Conservation (phyloP, 2,888 invertebrate species). For the Hypselothyrea guttata region DNA sequence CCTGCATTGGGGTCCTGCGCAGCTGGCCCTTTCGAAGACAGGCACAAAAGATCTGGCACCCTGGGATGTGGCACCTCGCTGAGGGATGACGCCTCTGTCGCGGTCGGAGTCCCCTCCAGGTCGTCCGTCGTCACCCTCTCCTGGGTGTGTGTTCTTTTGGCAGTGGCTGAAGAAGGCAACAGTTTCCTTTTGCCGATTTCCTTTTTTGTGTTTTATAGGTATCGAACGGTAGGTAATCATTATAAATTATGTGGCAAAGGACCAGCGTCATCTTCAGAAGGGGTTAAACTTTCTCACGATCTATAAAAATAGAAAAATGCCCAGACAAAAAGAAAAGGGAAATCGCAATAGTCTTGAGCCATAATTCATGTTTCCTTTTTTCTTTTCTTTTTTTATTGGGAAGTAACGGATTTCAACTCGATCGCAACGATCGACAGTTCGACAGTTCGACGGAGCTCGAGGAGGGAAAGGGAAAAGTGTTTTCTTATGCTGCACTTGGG, state of each 20-base stretch:
- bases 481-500: conserved; percentile 32
- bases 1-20: conserved; percentile 20
- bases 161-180: conserved; percentile 63
- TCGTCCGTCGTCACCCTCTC: conserved; percentile 23
- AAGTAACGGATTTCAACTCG: conserved; percentile 45
- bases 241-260: conserved; percentile 75
- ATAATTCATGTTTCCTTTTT: conserved; percentile 42
- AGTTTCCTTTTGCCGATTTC: conserved; percentile 58
- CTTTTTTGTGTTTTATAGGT: conserved; percentile 24
- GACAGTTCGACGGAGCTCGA: conserved; percentile 28
- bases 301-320: conserved; percentile 55
- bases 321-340: conserved; percentile 55
- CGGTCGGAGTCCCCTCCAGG: conserved; percentile 33
- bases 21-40: conserved; percentile 39
- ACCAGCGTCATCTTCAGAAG: conserved; percentile 52
- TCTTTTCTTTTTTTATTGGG: conserved; percentile 6
- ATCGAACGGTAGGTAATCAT: conserved; percentile 66
- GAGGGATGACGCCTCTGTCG: conserved; percentile 68
- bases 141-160: conserved; percentile 62
- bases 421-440: conserved; percentile 38
- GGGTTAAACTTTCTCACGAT: conserved; percentile 78
- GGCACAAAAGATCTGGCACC: conserved; percentile 36
- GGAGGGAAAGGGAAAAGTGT: conserved; percentile 51
- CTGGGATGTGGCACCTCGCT: conserved; percentile 51
- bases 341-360: conserved; percentile 47